phyloP scores from a whole-genome alignment of 2,797 vertebrate genomes.

The Thalassophryne amazonica region DNA sequence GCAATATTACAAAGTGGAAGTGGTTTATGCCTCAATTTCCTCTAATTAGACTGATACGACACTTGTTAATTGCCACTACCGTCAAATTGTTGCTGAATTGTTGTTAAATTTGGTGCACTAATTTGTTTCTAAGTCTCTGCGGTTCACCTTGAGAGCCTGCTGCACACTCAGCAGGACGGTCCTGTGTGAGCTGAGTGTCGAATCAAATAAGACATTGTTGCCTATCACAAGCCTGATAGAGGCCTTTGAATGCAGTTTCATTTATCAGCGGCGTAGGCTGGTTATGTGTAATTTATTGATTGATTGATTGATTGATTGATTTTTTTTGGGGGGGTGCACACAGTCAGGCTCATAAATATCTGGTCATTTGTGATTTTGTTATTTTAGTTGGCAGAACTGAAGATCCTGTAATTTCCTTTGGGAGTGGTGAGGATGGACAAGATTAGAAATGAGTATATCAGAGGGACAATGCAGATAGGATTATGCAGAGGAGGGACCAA shows the following conservation, averaged over 20 bases:
- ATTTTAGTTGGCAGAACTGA: too few relatives aligned
- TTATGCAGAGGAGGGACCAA: too few relatives aligned
- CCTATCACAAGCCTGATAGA: slow-evolving; percentile 30
- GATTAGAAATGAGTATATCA: too few relatives aligned
- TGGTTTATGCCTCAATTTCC: slow-evolving; percentile 4
- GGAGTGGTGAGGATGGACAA: too few relatives aligned
- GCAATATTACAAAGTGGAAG: slow-evolving; percentile 1
- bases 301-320: too few relatives aligned
- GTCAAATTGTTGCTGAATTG: slow-evolving; percentile 17
- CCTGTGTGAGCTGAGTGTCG: slow-evolving; percentile 41
- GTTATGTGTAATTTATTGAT: not conserved
- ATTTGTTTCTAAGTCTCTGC: slow-evolving; percentile 25
- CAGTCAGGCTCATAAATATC: too few relatives aligned
- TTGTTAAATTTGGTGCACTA: slow-evolving; percentile 21
- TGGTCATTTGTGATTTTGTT: too few relatives aligned
- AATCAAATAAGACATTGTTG: slow-evolving; percentile 50
- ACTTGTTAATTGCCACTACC: slow-evolving; percentile 17
- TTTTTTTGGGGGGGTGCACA: too few relatives aligned
- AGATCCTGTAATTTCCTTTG: too few relatives aligned
- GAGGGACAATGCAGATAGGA: too few relatives aligned
- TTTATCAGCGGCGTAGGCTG: slow-evolving; percentile 32
- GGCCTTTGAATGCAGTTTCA: slow-evolving; percentile 42
- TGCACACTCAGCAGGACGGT: slow-evolving; percentile 25
- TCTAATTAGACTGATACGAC: slow-evolving; percentile 7
- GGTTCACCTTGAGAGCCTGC: slow-evolving; percentile 32